Base-by-base conservation (phyloP, 2,888 invertebrate genomes). In the Eumerus sabulonum region DNA sequence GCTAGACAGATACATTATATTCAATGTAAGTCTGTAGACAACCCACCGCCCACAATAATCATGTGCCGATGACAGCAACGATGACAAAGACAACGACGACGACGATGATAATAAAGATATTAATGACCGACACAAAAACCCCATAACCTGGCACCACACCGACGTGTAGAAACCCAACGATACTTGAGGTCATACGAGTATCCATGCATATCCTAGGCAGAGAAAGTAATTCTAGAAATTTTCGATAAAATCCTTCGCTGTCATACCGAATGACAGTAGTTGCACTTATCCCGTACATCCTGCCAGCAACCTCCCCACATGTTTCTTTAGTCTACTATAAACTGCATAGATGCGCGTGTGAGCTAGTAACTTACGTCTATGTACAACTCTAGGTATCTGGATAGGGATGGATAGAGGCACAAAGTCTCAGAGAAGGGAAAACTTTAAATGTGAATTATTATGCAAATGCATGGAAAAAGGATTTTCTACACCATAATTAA, bases 381-480 rank as follows among this genome's bases (percentile, higher is more conserved):
- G 9, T n/a, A 40, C 9, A 3, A 7, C 1, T n/a, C 3, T 3
- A 11, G 9, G 40, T 3, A 40, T 40, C 40, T 4, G 1, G 11
- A 18, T 14, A 12, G 59, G 35, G 17, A 40, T 16, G 45, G 38
- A 27, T 40, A 40, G 7, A 27, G 27, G 3, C 14, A 1, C 44
- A 45, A 57, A 42, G 40, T n/a, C 40, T 40, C 40, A n/a, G 47
- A 57, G 42, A 48, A 36, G 38, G 35, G 64, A 18, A 40, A 60
- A 63, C 60, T 74, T 60, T 54, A 74, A 79, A 70, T 44, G 48
- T 74, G 68, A 79, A 79, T 74, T 79, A 74, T 74, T 79, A 79
- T 79, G 74, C 79, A 79, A 79, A 79, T 79, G 74, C 79, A 74
- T 70, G 79, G 67, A 79, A 70, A 68, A 74, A 59, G 79, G 79